Evolutionary conservation across 2,888 invertebrate species (phyloP).

Genomic region (Galerucella calmariensis): DNA sequence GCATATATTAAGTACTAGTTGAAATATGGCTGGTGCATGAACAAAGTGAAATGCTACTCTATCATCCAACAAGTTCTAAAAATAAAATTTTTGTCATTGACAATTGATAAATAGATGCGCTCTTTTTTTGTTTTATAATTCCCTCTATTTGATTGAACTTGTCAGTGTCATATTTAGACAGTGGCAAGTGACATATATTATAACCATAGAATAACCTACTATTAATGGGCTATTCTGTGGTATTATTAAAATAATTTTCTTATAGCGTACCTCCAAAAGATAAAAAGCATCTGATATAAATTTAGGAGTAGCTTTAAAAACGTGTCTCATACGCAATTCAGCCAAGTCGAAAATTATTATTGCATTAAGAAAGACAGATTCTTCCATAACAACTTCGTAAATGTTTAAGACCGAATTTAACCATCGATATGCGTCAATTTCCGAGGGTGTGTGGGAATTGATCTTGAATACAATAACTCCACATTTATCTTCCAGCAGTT

Average conservation of each 20-base stretch:
- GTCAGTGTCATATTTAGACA: too few relatives aligned
- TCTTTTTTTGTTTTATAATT: too few relatives aligned
- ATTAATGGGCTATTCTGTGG: neutral
- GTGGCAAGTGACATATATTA: too few relatives aligned
- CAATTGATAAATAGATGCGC: neutral
- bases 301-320: conserved; percentile 39
- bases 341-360: conserved; percentile 33
- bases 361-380: conserved; percentile 34
- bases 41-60: conserved; percentile 31
- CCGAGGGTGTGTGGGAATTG: conserved; percentile 37
- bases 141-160: too few relatives aligned
- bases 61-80: conserved; percentile 33
- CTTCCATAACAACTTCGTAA: conserved; percentile 38
- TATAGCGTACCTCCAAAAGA: neutral
- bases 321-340: conserved; percentile 38
- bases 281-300: conserved; percentile 18
- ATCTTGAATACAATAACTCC: conserved; percentile 60
- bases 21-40: conserved; percentile 30
- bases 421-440: conserved; percentile 58
- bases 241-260: neutral
- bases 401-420: conserved; percentile 33
- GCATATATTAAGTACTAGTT: conserved; percentile 25
- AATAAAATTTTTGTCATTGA: neutral
- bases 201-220: neutral
- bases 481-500: conserved; percentile 34